Evolutionary conservation across 2,113 vertebrate genomes (phyloP).

Genomic region (Gavialis gangeticus): DNA sequence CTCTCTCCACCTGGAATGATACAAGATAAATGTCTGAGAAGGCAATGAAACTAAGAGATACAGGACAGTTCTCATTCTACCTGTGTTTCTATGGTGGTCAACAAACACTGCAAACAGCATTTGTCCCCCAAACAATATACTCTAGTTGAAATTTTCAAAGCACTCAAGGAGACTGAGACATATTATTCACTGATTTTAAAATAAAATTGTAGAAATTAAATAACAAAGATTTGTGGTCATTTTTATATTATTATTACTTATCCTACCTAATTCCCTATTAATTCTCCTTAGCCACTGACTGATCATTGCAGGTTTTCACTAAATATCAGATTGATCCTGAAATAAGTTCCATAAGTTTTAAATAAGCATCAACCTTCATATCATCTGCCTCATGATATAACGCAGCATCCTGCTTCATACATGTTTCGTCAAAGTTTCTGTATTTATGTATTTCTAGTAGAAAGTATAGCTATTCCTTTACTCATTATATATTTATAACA

Average conservation of each 20-base stretch:
- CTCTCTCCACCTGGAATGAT: slow-evolving; percentile 90
- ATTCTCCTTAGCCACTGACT: not conserved
- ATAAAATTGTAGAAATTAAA: not conserved
- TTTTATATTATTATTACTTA: not conserved
- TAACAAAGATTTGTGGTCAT: not conserved
- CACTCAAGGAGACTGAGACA: not conserved
- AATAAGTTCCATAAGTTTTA: not conserved
- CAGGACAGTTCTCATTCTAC: not conserved
- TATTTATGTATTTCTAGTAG: not conserved
- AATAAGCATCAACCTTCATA: not conserved
- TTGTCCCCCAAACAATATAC: accelerated
- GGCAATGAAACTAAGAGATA: slow-evolving; percentile 8
- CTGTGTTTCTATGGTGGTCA: not conserved
- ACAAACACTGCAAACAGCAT: not conserved
- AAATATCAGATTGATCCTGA: not conserved
- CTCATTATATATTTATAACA: not conserved
- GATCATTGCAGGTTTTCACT: not conserved
- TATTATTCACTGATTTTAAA: not conserved
- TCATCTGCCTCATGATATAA: not conserved
- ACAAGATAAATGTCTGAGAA: not conserved
- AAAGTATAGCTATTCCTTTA: not conserved
- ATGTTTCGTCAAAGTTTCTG: not conserved
- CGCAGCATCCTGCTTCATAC: not conserved
- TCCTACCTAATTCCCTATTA: not conserved
- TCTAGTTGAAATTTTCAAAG: not conserved